phyloP scores from a whole-genome alignment of 1,140 invertebrate species.

The Achroia grisella region DNA sequence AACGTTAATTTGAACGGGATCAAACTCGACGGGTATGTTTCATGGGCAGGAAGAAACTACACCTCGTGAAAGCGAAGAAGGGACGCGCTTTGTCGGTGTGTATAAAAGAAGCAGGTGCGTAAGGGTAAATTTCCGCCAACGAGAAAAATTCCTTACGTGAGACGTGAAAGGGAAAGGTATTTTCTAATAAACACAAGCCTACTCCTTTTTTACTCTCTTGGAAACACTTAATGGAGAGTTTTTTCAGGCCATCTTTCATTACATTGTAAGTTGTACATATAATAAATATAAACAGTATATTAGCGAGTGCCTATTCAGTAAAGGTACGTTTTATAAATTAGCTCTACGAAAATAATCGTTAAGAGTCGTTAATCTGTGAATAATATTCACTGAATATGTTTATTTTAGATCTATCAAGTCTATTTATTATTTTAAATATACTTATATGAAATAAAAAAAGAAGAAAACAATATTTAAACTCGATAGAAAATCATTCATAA shows the following conservation, averaged over 20 bases:
- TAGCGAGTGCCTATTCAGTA: too few species aligned
- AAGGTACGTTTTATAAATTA: too few species aligned
- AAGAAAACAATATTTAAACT: too few species aligned
- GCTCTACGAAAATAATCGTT: too few species aligned
- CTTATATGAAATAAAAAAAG: too few species aligned
- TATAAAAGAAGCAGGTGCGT: conserved; percentile 31
- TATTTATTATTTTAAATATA: too few species aligned
- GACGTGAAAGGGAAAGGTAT: conserved; percentile 28
- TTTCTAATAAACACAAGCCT: conserved; percentile 27
- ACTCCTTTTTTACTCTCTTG: conserved; percentile 10
- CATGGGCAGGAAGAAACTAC: conserved; percentile 10
- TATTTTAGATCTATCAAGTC: too few species aligned
- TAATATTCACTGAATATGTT: too few species aligned
- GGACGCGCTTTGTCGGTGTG: conserved; percentile 17
- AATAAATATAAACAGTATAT: too few species aligned
- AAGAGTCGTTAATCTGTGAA: too few species aligned
- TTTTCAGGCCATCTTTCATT: conserved; percentile 10
- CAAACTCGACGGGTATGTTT: conserved; percentile 1
- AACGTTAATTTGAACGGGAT: conserved; percentile 22
- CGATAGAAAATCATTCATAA: too few species aligned
- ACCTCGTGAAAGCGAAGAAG: conserved; percentile 16
- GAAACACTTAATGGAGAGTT: conserved; percentile 12
- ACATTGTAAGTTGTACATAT: not conserved
- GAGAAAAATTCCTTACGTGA: conserved; percentile 26
- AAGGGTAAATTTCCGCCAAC: conserved; percentile 30